Evolutionary conservation across 1,140 invertebrate species (phyloP).

Genomic region (Psix sp.): DNA sequence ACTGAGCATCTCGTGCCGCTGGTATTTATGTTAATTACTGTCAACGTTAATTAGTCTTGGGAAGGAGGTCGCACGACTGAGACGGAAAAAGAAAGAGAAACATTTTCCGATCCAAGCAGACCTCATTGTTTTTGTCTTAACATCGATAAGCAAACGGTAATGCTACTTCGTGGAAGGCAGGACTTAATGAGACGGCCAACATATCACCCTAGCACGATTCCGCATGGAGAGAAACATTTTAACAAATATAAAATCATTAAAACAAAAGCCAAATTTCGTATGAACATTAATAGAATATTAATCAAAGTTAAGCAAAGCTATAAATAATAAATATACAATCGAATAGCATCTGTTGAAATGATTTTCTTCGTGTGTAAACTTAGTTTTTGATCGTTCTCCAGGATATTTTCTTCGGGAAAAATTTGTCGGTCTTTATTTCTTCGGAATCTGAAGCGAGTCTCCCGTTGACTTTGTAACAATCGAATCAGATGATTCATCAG

Average conservation of each 20-base stretch:
- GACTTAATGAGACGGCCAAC: conserved; percentile 65
- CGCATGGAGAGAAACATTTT: no score
- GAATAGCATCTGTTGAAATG: no score
- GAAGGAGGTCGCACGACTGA: conserved; percentile 14
- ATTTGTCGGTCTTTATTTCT: conserved; percentile 5
- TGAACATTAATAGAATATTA: no score
- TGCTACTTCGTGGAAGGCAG: conserved; percentile 57
- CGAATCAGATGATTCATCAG: conserved; percentile 29
- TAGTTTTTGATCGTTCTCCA: conserved; percentile 37
- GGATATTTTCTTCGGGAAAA: conserved; percentile 27
- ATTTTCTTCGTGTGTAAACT: conserved; percentile 29
- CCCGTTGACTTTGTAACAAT: neutral
- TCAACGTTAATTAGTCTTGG: conserved; percentile 75
- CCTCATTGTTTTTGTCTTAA: conserved; percentile 64
- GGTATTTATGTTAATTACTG: conserved; percentile 77
- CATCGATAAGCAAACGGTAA: conserved; percentile 67
- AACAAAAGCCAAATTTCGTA: no score
- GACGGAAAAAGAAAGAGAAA: conserved; percentile 12
- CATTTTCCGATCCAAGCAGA: conserved; percentile 49
- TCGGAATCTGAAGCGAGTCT: no score
- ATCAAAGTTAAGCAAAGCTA: no score
- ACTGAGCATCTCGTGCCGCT: conserved; percentile 63
- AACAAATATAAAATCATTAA: no score
- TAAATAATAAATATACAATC: no score
- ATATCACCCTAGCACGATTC: conserved; percentile 41